Percentiles rank a stretch among this genome's conserved stretches.
Evolutionary conservation across 2,113 vertebrate species (phyloP).

Genomic region (Conger conger): DNA sequence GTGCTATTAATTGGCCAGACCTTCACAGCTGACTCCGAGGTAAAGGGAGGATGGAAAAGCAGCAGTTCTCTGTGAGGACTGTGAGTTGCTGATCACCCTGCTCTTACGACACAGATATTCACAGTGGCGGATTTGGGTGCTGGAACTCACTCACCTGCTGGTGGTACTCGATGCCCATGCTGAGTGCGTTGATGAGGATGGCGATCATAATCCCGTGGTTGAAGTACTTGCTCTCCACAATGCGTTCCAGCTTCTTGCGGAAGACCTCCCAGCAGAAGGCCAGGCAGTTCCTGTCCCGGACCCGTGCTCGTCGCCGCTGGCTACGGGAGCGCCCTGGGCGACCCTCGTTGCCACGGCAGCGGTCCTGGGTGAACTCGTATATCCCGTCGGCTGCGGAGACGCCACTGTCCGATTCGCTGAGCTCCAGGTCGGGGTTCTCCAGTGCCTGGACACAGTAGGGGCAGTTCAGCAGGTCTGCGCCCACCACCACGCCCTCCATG

Average conservation of each 20-base stretch:
- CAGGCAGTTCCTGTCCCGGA: constrained; percentile 61
- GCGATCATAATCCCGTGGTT: constrained; percentile 96
- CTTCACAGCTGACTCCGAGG: no score
- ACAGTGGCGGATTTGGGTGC: not conserved
- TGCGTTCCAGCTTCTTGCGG: constrained; percentile 77
- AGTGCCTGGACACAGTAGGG: constrained; percentile 81
- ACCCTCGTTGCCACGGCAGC: constrained; percentile 58
- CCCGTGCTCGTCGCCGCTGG: constrained; percentile 45
- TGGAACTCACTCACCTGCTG: constrained; percentile 78
- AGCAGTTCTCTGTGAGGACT: no score
- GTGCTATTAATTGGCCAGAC: no score
- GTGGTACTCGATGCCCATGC: constrained; percentile 97
- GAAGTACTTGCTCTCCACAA: constrained; percentile 98
- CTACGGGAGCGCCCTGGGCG: constrained; percentile 43
- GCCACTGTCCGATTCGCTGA: constrained; percentile 78
- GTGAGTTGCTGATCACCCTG: no score
- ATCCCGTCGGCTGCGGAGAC: constrained; percentile 77
- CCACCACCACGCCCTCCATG: constrained; percentile 75
- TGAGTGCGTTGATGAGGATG: constrained; percentile 94
- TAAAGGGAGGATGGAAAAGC: no score
- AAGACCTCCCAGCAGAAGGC: constrained; percentile 69
- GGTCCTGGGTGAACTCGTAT: constrained; percentile 82
- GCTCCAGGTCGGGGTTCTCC: constrained; percentile 77
- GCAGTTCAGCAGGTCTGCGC: constrained; percentile 86
- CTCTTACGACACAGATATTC: no score